phyloP scores from a whole-genome alignment of 2,113 vertebrate genomes.

The Brachirus orientalis region DNA sequence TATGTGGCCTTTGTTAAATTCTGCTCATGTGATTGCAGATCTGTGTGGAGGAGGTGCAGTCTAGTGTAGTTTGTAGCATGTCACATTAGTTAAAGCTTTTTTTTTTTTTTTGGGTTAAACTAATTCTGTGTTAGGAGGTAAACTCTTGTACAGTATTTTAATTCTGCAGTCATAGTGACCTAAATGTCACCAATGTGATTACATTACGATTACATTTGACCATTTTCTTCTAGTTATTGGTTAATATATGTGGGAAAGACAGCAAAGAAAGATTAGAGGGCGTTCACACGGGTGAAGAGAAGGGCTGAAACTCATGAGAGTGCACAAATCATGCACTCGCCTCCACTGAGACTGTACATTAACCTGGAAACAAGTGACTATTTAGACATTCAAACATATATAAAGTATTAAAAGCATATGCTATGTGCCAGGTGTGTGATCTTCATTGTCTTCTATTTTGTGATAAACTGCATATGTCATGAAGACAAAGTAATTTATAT shows the following conservation, averaged over 20 bases:
- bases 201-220: too few relatives aligned
- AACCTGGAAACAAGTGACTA: not conserved
- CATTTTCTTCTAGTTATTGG: too few relatives aligned
- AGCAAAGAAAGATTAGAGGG: not conserved
- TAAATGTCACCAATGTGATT: too few relatives aligned
- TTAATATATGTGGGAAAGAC: slow-evolving; percentile 24
- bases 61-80: slow-evolving; percentile 12
- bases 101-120: slow-evolving; percentile 1
- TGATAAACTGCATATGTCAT: not conserved
- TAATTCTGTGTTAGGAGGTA: not conserved
- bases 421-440: slow-evolving; percentile 22
- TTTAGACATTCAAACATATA: not conserved
- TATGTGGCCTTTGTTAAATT: slow-evolving; percentile 68
- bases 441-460: slow-evolving; percentile 3
- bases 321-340: slow-evolving; percentile 24
- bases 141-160: not conserved
- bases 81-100: slow-evolving; percentile 10
- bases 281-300: slow-evolving; percentile 36
- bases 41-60: slow-evolving; percentile 19
- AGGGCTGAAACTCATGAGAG: slow-evolving; percentile 18
- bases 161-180: slow-evolving; percentile 10
- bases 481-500: slow-evolving; percentile 18
- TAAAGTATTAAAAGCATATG: not conserved
- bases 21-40: slow-evolving; percentile 62
- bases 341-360: not conserved